Evolutionary conservation across 2,113 vertebrate genomes (phyloP).

Genomic region (Chrysemys picta): DNA sequence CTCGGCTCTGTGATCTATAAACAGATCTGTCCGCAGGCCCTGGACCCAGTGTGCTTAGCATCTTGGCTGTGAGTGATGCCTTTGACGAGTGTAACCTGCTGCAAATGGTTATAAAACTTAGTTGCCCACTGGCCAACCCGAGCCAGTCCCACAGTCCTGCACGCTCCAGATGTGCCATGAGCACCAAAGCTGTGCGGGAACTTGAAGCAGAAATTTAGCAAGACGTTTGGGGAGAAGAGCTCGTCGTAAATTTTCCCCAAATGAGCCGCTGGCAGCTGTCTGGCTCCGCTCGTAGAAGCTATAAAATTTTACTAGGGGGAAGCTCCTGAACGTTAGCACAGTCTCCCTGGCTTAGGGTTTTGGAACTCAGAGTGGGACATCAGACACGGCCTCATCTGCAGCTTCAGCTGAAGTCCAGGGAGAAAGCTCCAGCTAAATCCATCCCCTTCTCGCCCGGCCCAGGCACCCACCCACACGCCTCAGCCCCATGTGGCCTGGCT

Average conservation of each 20-base stretch:
- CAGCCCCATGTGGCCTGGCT: too few relatives aligned
- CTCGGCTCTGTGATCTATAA: not conserved
- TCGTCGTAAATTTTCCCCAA: accelerated
- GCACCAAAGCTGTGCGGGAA: not conserved
- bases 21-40: not conserved
- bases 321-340: not conserved
- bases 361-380: accelerated
- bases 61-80: not conserved
- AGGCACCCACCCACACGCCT: too few relatives aligned
- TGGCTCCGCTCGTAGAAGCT: not conserved
- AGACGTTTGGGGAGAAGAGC: not conserved
- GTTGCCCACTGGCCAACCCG: not conserved
- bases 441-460: not conserved
- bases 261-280: not conserved
- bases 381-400: not conserved
- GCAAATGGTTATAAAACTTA: not conserved
- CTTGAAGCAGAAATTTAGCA: not conserved
- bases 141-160: accelerated
- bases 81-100: not conserved
- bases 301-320: not conserved
- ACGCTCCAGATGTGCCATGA: not conserved
- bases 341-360: not conserved
- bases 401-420: not conserved
- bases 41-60: not conserved
- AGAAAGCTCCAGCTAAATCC: not conserved